Evolutionary conservation across 2,797 vertebrate genomes (phyloP).

Genomic region (Danio jaintianensis): DNA sequence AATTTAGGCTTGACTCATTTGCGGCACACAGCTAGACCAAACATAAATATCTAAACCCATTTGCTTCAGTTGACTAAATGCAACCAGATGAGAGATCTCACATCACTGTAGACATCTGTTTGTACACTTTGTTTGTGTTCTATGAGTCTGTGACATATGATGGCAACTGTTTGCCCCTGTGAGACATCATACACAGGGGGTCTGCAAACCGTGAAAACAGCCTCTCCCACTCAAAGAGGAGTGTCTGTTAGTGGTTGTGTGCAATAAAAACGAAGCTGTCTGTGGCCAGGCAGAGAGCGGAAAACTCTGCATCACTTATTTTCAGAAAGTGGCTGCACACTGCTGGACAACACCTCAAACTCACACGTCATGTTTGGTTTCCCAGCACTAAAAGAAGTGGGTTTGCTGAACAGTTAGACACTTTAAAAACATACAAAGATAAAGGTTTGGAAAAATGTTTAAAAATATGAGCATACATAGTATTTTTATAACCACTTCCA

Average conservation of each 20-base stretch:
- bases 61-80: neutral
- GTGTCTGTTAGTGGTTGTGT: neutral
- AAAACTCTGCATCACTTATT: neutral
- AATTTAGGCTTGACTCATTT: neutral
- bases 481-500: too few relatives aligned
- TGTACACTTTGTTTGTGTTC: constrained; percentile 1
- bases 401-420: neutral
- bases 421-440: neutral
- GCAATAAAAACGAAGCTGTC: constrained; percentile 73
- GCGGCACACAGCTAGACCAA: neutral
- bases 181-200: constrained; percentile 61
- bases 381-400: neutral
- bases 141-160: neutral
- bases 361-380: neutral
- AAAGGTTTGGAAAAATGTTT: neutral
- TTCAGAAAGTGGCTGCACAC: neutral
- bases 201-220: constrained; percentile 50
- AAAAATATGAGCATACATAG: too few relatives aligned
- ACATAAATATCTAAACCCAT: neutral
- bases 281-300: constrained; percentile 11
- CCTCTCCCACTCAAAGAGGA: constrained; percentile 46
- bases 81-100: neutral
- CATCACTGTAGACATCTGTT: neutral
- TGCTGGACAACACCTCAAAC: neutral
- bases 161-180: constrained; percentile 25